Evolutionary conservation across 1,140 invertebrate genomes (phyloP), one percentile per base, ranked within the genome.

Genomic region (Mercenaria mercenaria): DNA sequence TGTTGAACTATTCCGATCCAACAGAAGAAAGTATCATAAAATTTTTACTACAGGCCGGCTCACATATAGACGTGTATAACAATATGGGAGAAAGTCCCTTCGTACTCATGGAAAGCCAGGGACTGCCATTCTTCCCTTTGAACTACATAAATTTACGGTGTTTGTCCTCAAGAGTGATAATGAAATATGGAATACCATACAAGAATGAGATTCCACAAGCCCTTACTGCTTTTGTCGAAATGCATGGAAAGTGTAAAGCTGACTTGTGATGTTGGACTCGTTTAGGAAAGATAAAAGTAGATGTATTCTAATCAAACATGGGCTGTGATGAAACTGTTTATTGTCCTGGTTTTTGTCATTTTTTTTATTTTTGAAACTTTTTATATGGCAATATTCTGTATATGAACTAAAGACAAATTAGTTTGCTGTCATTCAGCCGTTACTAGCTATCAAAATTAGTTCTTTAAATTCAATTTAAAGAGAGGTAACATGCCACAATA

Each of bases 121-220:
- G 97, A 97, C 96, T 97, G 97, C 91, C 97, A 97, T 93, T 95
- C 97, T 88, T 97, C 94, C 97, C 97, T 87, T 96, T 97, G 95
- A 96, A 96, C 64, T 97, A 97, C 95, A 92, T 98, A n/a, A 97
- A 97, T 69, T 95, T 98, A 0, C 98, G 98, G 95, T 98, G 98
- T 95, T 96, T 98, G 81, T 97, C 98, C 23, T 98, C 98, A 0
- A 97, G 97, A 95, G 97, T 97, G 41, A 97, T 98, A 0, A 97
- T 97, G 93, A 96, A 96, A 39, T 96, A 98, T 92, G 97, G 97
- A 69, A 94, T 98, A 41, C 96, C 96, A 3, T 98, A 97, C 93
- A 95, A 96, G 91, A 97, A 97, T 34, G 96, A 97, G 77, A 97
- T 98, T 87, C 98, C 98, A 64, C 95, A 96, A 50, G 96, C 97